Evolutionary conservation across 2,797 vertebrate species (phyloP), one percentile per base, ranked within the genome.

Genomic region (Acanthurus lineatus): DNA sequence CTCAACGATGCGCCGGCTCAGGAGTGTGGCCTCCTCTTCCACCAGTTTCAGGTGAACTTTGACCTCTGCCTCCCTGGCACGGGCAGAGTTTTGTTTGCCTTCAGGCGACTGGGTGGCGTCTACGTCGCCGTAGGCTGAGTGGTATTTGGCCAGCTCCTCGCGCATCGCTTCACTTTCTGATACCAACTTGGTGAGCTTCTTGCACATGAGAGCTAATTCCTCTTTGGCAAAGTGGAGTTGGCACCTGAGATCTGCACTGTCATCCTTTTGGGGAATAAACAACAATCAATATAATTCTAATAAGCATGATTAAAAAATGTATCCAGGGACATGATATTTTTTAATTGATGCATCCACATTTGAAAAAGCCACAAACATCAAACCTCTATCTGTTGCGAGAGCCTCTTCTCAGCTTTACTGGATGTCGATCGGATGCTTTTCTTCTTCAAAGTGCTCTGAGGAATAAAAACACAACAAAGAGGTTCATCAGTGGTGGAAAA

Each of bases 191-290:
- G 97, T 96, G 87, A 99, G 96, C 93, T 99, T 99, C 94, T 98
- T 99, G 93, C 98, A 99, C 98, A 99, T 99, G 79, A 99, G 96
- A 42, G 97, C 94, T 0, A 97, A 97, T 90, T 99, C 98, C 81
- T 99, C 98, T 94, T 99, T 99, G 69, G 98, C 97, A 76, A 99
- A 99, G 91, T 99, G 97, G 69, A 99, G 95, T 87, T 99, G 98
- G 92, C 98, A 99, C 92, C 96, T 97, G 51, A 99, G 94, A 88
- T 99, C 98, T 0, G 96, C 94, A 0, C 95, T 97, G 95, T 99
- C 98, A 89, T 99, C 98, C 98, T 99, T 62, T 66, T 7, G 62
- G 66, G 2, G 81, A 69, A 81, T 32, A 75, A 54, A 77, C 28
- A 62, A 75, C 17, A 52, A 14, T 28, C 4, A 63, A 35, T 40